Conservation (phyloP, 2,797 vertebrate genomes). For the Halcyon smyrnensis region DNA sequence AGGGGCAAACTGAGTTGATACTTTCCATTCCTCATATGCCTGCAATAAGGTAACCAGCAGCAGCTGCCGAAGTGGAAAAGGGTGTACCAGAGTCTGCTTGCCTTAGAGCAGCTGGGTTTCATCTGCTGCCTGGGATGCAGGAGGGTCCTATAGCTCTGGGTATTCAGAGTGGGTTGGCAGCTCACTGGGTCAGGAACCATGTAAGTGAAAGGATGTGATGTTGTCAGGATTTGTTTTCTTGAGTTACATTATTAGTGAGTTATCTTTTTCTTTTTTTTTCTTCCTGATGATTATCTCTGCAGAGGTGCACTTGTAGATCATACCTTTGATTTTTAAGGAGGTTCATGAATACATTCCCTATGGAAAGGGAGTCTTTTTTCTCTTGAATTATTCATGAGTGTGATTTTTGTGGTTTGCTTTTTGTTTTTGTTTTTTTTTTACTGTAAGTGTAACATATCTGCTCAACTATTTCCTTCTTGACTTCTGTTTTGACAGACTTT, state of each 20-base stretch:
- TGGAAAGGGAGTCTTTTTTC: neutral
- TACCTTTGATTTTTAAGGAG: neutral
- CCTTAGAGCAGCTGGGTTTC: neutral
- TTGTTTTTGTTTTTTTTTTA: neutral
- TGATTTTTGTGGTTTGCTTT: neutral
- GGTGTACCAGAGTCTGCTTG: neutral
- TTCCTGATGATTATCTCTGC: neutral
- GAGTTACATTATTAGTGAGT: neutral
- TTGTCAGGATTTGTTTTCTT: neutral
- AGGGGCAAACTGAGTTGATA: neutral
- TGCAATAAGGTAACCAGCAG: neutral
- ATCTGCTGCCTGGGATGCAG: neutral
- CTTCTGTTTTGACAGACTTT: neutral
- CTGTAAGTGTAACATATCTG: neutral
- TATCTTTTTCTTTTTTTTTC: fast-evolving
- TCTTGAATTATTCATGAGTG: neutral
- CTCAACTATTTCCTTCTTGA: neutral
- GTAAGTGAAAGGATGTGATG: neutral
- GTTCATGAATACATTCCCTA: fast-evolving
- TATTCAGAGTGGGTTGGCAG: fast-evolving
- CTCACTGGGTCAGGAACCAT: neutral
- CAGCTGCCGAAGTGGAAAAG: neutral
- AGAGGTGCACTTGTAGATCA: neutral
- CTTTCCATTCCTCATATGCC: neutral
- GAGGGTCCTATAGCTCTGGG: fast-evolving